A percentile compares a stretch with the other conserved stretches of the same genome.
Conservation (phyloP, 1,140 invertebrate species). For the Lepidotrigona ventralis region DNA sequence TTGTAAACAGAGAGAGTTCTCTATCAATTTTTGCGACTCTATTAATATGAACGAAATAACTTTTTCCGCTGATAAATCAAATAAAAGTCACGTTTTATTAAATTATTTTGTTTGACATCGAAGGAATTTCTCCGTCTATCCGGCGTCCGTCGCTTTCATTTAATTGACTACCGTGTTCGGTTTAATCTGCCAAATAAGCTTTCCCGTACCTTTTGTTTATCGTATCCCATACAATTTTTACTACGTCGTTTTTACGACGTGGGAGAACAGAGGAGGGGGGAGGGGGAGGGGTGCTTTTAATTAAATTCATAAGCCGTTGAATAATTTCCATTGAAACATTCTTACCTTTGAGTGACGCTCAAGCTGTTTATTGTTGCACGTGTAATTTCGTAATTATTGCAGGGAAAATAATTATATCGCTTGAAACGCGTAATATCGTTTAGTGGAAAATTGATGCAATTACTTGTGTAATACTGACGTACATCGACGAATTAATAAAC, state of each 20-base stretch:
- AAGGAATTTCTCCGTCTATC: neutral
- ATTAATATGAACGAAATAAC: neutral
- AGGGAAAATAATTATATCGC: constrained; percentile 19
- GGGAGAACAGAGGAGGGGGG: no score
- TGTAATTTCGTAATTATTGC: constrained; percentile 8
- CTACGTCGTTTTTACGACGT: no score
- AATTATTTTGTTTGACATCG: neutral
- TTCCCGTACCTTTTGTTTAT: neutral
- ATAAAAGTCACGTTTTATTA: neutral
- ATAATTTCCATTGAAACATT: neutral
- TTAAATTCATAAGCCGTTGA: neutral
- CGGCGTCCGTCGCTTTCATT: neutral
- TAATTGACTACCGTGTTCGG: neutral
- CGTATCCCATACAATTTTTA: neutral
- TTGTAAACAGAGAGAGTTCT: neutral
- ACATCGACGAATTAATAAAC: constrained; percentile 22
- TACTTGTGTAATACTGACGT: constrained; percentile 17
- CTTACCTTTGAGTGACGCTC: neutral
- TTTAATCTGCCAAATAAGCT: neutral
- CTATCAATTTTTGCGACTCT: neutral
- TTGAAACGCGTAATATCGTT: constrained; percentile 2
- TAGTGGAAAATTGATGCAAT: constrained; percentile 21
- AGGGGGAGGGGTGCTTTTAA: neutral
- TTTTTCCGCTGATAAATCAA: neutral
- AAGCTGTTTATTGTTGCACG: no score